Percentiles rank a stretch among this genome's conserved stretches.
Conservation (phyloP, 2,113 vertebrate species). For the Coracopsis vasa region DNA sequence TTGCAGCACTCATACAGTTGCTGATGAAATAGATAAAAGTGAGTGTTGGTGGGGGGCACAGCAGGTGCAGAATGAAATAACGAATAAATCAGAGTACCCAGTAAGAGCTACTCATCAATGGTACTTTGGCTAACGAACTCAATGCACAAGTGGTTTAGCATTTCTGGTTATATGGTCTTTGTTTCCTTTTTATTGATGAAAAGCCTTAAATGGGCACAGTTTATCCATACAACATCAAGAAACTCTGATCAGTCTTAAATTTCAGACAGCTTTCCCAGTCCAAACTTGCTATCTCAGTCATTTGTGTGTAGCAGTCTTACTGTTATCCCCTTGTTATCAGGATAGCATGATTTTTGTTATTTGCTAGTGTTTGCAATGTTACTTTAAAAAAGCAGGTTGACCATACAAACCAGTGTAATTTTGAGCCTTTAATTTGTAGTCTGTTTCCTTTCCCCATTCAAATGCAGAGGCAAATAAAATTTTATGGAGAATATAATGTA, state of each 20-base stretch:
- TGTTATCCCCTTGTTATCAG: background rate
- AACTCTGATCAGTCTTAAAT: background rate
- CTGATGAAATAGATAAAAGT: slow-evolving; percentile 23
- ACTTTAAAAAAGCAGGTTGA: background rate
- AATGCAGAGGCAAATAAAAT: background rate
- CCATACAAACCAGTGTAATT: background rate
- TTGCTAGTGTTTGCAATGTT: background rate
- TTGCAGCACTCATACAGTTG: background rate
- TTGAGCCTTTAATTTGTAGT: background rate
- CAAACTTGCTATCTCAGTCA: background rate
- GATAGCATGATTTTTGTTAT: background rate
- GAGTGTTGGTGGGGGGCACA: background rate
- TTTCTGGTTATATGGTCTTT: background rate
- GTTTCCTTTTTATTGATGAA: background rate
- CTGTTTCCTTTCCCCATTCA: background rate
- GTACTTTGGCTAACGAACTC: background rate
- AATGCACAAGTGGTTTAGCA: background rate
- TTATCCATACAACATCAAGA: background rate
- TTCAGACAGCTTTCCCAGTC: background rate
- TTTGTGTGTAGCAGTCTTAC: background rate
- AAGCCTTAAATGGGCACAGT: background rate
- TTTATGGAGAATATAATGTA: background rate
- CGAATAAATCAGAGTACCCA: background rate
- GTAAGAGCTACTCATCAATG: background rate
- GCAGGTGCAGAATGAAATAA: background rate